Conservation (phyloP, 2,888 invertebrate species). For the Amphipoea lucens region DNA sequence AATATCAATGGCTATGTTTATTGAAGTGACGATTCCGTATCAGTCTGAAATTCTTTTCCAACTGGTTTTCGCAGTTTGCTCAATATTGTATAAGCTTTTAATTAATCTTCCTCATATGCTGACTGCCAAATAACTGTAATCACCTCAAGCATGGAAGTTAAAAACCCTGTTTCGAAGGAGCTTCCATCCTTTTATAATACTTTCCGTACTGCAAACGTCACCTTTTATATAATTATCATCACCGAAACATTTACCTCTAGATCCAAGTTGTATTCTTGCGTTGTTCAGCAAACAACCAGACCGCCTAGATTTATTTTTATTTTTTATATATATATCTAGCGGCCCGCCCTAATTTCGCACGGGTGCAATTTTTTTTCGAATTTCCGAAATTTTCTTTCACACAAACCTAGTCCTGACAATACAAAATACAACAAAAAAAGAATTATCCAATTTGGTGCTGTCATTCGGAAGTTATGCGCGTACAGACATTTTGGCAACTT, state of each 20-base stretch:
- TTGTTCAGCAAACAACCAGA: neutral
- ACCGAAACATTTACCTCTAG: neutral
- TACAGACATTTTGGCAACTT: too few species aligned
- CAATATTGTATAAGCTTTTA: slow-evolving; percentile 12
- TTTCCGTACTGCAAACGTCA: too few species aligned
- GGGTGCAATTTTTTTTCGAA: too few species aligned
- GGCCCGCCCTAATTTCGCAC: too few species aligned
- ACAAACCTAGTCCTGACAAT: too few species aligned
- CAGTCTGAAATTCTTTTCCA: slow-evolving; percentile 35
- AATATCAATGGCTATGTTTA: slow-evolving; percentile 54
- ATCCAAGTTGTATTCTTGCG: neutral
- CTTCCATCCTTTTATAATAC: neutral
- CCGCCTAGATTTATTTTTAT: neutral
- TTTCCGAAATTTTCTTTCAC: too few species aligned
- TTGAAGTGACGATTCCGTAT: slow-evolving; percentile 46
- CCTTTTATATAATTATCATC: neutral
- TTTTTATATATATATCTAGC: neutral
- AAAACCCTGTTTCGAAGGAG: neutral
- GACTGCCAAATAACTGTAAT: neutral
- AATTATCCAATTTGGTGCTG: too few species aligned
- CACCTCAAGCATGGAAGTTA: neutral
- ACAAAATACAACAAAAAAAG: too few species aligned
- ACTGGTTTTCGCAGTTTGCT: slow-evolving; percentile 34
- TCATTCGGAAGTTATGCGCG: too few species aligned
- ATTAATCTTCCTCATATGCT: neutral